These are phyloP conservation scores for Rhodophaea formosa DNA, from an alignment of 2,888 invertebrate genomes.

Conservation along the genomic window DNA sequence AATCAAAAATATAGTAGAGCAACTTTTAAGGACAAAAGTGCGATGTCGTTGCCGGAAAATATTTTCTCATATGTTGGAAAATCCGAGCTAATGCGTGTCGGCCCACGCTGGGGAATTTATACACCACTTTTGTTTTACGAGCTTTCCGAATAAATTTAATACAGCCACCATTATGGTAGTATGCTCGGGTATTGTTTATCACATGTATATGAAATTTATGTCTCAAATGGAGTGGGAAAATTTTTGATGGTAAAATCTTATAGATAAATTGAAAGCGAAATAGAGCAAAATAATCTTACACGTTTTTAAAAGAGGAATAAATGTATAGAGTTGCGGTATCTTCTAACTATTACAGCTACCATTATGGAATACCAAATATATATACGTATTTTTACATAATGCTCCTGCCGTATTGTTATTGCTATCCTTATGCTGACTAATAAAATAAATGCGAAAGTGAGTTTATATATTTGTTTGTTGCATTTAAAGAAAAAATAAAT, in stretches of 20 bases:
- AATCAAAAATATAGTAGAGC: conserved; percentile 48
- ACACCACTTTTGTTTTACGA: conserved; percentile 75
- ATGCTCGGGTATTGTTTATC: conserved; percentile 28
- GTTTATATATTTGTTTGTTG: too few species aligned
- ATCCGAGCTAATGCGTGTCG: conserved; percentile 68
- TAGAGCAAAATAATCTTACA: too few species aligned
- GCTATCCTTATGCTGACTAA: too few species aligned
- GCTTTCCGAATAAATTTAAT: conserved; percentile 59
- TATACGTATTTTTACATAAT: too few species aligned
- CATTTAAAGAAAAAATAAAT: too few species aligned
- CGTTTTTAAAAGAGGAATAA: too few species aligned
- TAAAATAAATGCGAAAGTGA: too few species aligned
- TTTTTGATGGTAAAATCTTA: neutral
- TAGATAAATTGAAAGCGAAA: too few species aligned
- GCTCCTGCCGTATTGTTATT: too few species aligned
- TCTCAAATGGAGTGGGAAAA: neutral
- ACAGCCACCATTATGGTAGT: conserved; percentile 40
- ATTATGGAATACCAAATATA: too few species aligned
- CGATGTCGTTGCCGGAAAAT: conserved; percentile 56
- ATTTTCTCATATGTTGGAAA: conserved; percentile 77
- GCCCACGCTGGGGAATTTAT: conserved; percentile 62
- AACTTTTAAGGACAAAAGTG: conserved; percentile 38
- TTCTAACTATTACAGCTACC: too few species aligned
- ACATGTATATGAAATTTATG: conserved; percentile 3
- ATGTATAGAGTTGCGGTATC: too few species aligned